These are phyloP conservation scores for Tetranychus cinnabarinus DNA, from an alignment of 1,140 invertebrate species.

Conservation along the genomic window DNA sequence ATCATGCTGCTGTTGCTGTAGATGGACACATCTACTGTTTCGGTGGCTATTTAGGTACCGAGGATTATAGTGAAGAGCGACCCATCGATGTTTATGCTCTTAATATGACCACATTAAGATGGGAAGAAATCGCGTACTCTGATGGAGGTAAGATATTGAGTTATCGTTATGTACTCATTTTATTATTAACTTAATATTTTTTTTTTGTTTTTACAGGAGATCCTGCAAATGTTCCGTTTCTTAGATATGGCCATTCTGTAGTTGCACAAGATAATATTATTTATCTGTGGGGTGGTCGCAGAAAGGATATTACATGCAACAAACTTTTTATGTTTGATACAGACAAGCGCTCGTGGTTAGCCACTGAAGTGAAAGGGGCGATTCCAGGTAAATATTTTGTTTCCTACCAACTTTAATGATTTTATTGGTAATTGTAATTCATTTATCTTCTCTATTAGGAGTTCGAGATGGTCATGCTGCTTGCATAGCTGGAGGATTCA, in stretches of 20 bases:
- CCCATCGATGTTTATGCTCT: slow-evolving; percentile 71
- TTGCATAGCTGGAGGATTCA: slow-evolving; percentile 48
- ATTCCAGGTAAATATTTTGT: slow-evolving; percentile 25
- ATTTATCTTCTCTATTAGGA: slow-evolving; percentile 15
- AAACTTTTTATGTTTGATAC: slow-evolving; percentile 53
- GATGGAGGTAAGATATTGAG: neutral
- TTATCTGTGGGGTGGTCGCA: slow-evolving; percentile 72
- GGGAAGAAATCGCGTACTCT: slow-evolving; percentile 1
- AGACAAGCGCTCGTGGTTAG: slow-evolving; percentile 39
- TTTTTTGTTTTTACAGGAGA: too few relatives aligned
- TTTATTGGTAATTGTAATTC: too few relatives aligned
- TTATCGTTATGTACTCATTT: too few relatives aligned
- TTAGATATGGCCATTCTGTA: slow-evolving; percentile 56
- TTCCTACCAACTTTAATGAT: too few relatives aligned
- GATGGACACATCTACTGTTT: slow-evolving; percentile 61
- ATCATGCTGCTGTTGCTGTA: slow-evolving; percentile 68
- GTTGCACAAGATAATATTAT: slow-evolving; percentile 46
- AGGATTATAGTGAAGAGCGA: slow-evolving; percentile 38
- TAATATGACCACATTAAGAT: slow-evolving; percentile 38
- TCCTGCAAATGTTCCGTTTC: too few relatives aligned
- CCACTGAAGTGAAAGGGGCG: slow-evolving; percentile 33
- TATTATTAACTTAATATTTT: too few relatives aligned
- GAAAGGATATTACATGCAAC: slow-evolving; percentile 53
- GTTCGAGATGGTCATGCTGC: slow-evolving; percentile 72
- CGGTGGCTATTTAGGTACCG: slow-evolving; percentile 62